Evolutionary conservation across 2,888 invertebrate species (phyloP).

Genomic region (Pachydiplax longipennis): DNA sequence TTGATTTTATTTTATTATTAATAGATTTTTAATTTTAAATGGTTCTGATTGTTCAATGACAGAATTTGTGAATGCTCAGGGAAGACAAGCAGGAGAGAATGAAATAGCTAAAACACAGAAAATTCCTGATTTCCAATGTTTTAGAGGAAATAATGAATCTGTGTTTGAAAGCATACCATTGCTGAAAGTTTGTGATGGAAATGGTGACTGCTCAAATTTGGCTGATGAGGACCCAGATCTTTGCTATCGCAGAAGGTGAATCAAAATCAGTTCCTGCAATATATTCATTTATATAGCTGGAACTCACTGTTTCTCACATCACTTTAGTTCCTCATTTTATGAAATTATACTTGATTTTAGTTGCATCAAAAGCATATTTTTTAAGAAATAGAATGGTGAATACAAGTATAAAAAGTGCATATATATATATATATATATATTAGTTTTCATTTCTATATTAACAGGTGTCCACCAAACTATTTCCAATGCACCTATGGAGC

Average conservation of each 20-base stretch:
- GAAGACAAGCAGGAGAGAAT: neutral
- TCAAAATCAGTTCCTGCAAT: neutral
- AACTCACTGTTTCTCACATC: neutral
- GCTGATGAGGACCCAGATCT: conserved; percentile 8
- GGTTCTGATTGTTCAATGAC: neutral
- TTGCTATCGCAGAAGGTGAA: neutral
- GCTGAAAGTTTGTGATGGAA: conserved; percentile 10
- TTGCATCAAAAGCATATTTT: neutral
- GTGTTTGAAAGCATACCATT: neutral
- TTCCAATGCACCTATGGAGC: conserved; percentile 48
- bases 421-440: no score
- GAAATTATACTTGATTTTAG: neutral
- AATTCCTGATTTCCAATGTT: conserved; percentile 5
- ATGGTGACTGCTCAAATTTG: neutral
- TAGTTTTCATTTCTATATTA: neutral
- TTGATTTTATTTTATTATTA: no score
- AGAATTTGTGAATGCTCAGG: conserved; percentile 7
- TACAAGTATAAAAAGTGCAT: neutral
- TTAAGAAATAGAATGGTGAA: no score
- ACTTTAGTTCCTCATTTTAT: no score
- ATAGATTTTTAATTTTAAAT: neutral
- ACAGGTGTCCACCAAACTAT: conserved; percentile 35
- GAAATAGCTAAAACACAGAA: neutral
- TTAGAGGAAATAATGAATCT: neutral
- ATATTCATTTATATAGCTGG: neutral